Percentiles rank a stretch among this genome's conserved stretches.
Evolutionary conservation across 2,113 vertebrate species (phyloP).

Genomic region (Notiomystis cincta): DNA sequence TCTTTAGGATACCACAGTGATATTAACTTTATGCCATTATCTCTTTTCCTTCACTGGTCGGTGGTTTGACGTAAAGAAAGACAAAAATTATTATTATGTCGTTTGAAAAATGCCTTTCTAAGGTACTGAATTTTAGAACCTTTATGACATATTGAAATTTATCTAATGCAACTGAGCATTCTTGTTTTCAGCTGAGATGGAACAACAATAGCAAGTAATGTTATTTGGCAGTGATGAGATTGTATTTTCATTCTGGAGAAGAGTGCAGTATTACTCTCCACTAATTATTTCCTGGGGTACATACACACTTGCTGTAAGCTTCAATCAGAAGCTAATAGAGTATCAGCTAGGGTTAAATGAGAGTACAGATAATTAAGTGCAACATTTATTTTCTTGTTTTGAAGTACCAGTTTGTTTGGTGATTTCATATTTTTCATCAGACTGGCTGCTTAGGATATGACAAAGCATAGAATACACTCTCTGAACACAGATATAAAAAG

Average conservation of each 20-base stretch:
- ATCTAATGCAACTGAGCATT: background rate
- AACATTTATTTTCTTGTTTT: background rate
- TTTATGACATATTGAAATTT: background rate
- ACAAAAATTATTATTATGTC: background rate
- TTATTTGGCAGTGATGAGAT: background rate
- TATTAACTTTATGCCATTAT: background rate
- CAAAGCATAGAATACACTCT: background rate
- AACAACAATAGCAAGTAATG: background rate
- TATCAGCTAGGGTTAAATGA: background rate
- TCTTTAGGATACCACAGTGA: background rate
- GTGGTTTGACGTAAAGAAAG: background rate
- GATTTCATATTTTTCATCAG: background rate
- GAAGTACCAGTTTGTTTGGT: background rate
- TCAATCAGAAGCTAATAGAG: background rate
- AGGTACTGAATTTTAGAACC: background rate
- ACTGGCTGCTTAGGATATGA: background rate
- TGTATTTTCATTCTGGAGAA: background rate
- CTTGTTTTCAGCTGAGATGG: background rate
- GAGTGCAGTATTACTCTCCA: background rate
- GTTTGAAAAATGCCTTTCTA: background rate
- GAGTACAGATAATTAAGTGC: background rate
- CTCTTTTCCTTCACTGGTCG: background rate
- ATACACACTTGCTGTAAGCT: background rate
- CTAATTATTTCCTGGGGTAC: background rate
- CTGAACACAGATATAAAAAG: background rate